Base-by-base conservation (phyloP, 2,888 invertebrate genomes). In the Meghimatium bilineatum region DNA sequence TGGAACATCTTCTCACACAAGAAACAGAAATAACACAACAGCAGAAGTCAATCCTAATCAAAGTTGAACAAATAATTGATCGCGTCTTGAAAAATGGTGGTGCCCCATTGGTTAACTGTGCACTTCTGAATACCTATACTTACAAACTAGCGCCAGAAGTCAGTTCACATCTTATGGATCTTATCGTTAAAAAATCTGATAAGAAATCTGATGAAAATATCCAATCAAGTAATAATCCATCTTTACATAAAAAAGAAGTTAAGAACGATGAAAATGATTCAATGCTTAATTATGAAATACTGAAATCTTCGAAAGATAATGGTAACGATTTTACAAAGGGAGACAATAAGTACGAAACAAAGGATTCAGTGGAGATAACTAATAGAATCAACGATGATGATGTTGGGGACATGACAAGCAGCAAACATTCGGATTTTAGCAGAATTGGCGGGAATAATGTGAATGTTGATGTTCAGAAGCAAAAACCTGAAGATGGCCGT, bases 31-130 rank as follows among this genome's bases (percentile, higher is more conserved):
- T 60, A 74, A 74, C 81, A 17, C 63, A 72, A 8, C 63, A 52
- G 1, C 74, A 81, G 44, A 63, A 60, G 32, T 74, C 81, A 0
- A 74, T 52, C 1, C 32, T 81, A 2, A n/a, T n/a, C 49, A 81
- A 63, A 63, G 49, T 29, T 10, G 81, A 81, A 44, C 74, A 66
- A 60, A 60, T 81, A 52, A 49, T 81, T 29, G 74, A 81, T 36
- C 80, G 69, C 1, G 26, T 81, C 29, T 14, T 10, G 26, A 38
- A 49, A 56, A 29, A 38, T 36, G 38, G 44, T 0, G 63, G n/a
- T 12, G 12, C 38, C 14, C 74, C 81, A 26, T 49, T 74, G 10
- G 66, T 81, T 52, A 36, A 60, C 32, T 81, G 81, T 44, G 34
- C 63, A 0, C 66, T 74, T 23, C 81, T 81, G 26, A 36, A 29